Base-by-base conservation (phyloP, 1,140 invertebrate species). In the Leptoteleia sp. region DNA sequence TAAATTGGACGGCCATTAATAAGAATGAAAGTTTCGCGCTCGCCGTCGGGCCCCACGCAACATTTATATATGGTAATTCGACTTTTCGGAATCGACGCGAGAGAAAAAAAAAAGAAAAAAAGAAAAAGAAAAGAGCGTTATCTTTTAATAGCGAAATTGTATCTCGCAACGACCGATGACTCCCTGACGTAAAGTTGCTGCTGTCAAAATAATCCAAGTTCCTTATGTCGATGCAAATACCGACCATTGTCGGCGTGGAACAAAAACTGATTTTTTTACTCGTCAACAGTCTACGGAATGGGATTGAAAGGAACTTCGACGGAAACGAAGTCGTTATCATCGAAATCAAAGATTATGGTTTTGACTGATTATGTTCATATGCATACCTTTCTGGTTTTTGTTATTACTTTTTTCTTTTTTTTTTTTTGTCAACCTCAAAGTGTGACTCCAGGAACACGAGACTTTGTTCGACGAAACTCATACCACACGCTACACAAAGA, bases 61-160 rank as follows among this genome's bases (percentile, higher is more conserved):
- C 61, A 61, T 75, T 75, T 45, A 61, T 75, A 42, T 65, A 73
- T 73, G 70, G 27, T 65, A 73, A 73, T 73, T 73, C 43, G 35
- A 73, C 40, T 72, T 72, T 70, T 62, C 42, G 57, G 33, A 62
- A 57, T 38, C 16, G 1, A 15, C n/a, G 8, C 4, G 1, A 22
- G 17, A 40, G 17, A 29, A 42, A 48, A 3, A 40, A n/a, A n/a
- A n/a, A n/a, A n/a, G n/a, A n/a, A n/a, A n/a, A n/a, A n/a, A n/a
- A n/a, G n/a, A n/a, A n/a, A n/a, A n/a, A n/a, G n/a, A n/a, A n/a
- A n/a, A n/a, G n/a, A n/a, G n/a, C n/a, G 45, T 50, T 52, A 64
- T 61, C 59, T 65, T 22, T 57, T 64, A 57, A 65, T 64, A 50
- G 42, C 33, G 15, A 38, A 73, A 64, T 42, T 57, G 43, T 65